Conservation (phyloP, 2,888 invertebrate species). For the Lampropteryx suffumata region DNA sequence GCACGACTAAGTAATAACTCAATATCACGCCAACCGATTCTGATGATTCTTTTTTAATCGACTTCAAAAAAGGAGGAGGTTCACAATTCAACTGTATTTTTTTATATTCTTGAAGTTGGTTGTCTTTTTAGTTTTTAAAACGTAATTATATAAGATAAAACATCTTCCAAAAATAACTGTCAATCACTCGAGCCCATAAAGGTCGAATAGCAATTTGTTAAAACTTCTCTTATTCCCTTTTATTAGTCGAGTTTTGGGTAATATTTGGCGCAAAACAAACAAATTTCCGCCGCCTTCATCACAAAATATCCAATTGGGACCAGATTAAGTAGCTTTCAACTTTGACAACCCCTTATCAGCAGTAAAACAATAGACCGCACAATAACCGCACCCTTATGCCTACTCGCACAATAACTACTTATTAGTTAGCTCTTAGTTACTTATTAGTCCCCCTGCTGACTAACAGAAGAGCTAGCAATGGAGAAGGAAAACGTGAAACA, state of each 20-base stretch:
- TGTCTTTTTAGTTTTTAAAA: too few species aligned
- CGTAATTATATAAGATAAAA: constrained; percentile 34
- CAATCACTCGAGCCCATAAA: constrained; percentile 26
- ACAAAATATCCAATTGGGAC: constrained; percentile 29
- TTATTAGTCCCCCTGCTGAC: too few species aligned
- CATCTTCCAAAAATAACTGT: constrained; percentile 32
- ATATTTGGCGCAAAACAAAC: constrained; percentile 24
- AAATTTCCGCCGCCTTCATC: constrained; percentile 19
- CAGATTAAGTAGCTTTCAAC: constrained; percentile 31
- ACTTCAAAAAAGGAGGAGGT: too few species aligned
- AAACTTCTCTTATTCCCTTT: constrained; percentile 24
- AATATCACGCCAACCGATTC: too few species aligned
- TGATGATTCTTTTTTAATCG: too few species aligned
- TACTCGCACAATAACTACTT: constrained; percentile 54
- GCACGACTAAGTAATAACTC: too few species aligned
- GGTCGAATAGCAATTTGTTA: constrained; percentile 29
- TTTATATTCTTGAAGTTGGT: too few species aligned
- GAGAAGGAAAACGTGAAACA: too few species aligned
- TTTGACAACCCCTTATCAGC: constrained; percentile 50
- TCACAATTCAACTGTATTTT: too few species aligned
- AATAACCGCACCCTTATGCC: constrained; percentile 49
- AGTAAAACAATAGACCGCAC: constrained; percentile 50
- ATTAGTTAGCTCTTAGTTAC: constrained; percentile 56
- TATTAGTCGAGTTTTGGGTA: constrained; percentile 27
- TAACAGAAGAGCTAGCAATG: too few species aligned